These are phyloP conservation scores for Cheilosia urbana DNA, from an alignment of 2,888 invertebrate genomes.

Conservation along the genomic window DNA sequence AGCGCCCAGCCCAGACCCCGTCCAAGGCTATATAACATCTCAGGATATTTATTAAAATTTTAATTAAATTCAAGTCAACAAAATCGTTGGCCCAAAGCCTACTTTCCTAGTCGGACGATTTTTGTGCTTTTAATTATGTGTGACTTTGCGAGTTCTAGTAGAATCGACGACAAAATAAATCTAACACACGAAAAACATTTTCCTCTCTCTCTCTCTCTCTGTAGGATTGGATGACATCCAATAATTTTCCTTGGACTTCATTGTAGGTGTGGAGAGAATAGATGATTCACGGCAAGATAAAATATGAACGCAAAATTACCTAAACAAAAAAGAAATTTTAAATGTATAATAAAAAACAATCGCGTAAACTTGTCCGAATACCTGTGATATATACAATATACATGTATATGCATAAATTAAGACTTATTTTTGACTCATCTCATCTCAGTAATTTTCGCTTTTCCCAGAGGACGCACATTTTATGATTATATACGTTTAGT, in stretches of 20 bases:
- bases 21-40: not conserved
- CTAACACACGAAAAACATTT: conserved; percentile 23
- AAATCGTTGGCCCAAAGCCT: conserved; percentile 16
- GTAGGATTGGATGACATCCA: conserved; percentile 55
- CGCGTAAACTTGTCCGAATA: conserved; percentile 37
- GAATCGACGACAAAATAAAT: conserved; percentile 28
- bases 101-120: conserved; percentile 5
- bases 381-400: conserved; percentile 21
- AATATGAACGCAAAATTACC: conserved; percentile 36
- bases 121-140: conserved; percentile 36
- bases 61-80: conserved; percentile 30
- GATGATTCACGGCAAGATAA: conserved; percentile 54
- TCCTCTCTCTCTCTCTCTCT: not conserved
- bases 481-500: not conserved
- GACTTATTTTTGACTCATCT: conserved; percentile 5
- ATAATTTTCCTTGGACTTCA: conserved; percentile 22
- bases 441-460: not conserved
- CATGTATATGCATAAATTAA: conserved; percentile 1
- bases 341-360: conserved; percentile 9
- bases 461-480: conserved; percentile 16
- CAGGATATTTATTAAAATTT: conserved; percentile 21
- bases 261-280: conserved; percentile 42
- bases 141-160: conserved; percentile 30
- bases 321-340: not conserved
- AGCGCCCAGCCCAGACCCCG: not conserved